Percentiles rank a stretch among this genome's conserved stretches.
These are phyloP conservation scores for Mobula hypostoma DNA, from an alignment of 2,113 vertebrate genomes.

Conservation along the genomic window DNA sequence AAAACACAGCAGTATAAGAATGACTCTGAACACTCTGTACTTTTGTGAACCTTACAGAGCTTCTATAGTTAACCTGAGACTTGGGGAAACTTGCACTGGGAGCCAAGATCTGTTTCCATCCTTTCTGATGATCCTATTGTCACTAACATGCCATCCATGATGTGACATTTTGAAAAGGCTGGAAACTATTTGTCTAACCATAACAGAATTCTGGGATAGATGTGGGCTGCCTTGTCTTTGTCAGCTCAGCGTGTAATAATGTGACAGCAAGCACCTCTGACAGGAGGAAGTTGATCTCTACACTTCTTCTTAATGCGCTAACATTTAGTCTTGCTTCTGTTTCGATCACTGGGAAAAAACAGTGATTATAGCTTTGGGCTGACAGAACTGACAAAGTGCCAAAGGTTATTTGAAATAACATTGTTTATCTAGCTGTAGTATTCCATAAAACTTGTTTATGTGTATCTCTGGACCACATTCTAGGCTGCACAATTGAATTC, in stretches of 20 bases:
- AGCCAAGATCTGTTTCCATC: background rate
- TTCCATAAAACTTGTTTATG: background rate
- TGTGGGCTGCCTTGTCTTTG: background rate
- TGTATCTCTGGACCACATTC: background rate
- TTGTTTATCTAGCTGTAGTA: background rate
- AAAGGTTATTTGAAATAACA: constrained; percentile 21
- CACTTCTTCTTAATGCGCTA: background rate
- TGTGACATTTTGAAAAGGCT: background rate
- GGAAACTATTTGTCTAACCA: background rate
- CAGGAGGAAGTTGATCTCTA: background rate
- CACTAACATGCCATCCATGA: background rate
- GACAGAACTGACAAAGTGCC: no score
- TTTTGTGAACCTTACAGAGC: background rate
- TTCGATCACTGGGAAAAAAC: background rate
- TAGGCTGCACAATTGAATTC: background rate
- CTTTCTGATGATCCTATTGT: background rate
- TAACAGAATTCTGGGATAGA: background rate
- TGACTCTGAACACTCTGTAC: background rate
- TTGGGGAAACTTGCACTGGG: background rate
- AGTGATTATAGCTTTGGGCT: background rate
- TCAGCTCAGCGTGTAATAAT: background rate
- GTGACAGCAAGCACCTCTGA: background rate
- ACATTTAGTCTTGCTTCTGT: background rate
- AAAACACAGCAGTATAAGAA: background rate
- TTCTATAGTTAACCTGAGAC: background rate